Base-by-base conservation (phyloP, 2,113 vertebrate species). In the Myxocyprinus asiaticus region DNA sequence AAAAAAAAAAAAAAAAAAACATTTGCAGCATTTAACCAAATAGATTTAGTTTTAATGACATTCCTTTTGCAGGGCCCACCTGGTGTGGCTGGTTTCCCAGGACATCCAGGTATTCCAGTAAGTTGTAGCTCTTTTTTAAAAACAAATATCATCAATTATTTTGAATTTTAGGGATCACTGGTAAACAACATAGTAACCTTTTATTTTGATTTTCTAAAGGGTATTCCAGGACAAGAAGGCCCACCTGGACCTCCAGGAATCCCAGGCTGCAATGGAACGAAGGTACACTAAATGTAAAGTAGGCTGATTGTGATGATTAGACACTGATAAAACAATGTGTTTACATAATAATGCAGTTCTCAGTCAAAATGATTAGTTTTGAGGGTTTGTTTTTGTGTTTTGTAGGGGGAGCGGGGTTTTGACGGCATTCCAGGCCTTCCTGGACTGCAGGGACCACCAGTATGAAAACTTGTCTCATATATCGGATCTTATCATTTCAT, bases 231-330 rank as follows among this genome's bases (percentile, higher is more conserved):
- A 88, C 95, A 97, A 81, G 97, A 99, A 42, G 98, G 98, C 0
- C 94, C 96, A 0, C 93, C 94, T 3, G 98, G 98, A 77, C 74
- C 90, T n/a, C 82, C 85, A 55, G 98, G 98, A n/a, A 97, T 99
- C 86, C 97, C 97, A 84, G 98, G 98, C 78, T 99, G 98, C 88
- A 99, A 99, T 10, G 98, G 98, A 80, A 99, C 98, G 59, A 99
- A 99, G 94, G 98, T 98, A 87, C 86, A 33, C 22, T 33, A 33
- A 43, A 67, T 53, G 15, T 72, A 14, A 47, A 4, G 8, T 71
- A 6, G 55, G 55, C 6, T 22, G 17, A 48, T 64, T 45, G 43
- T 72, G 4, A 11, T 65, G 6, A n/a, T 42, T 42, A 6, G 45
- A 2, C 6, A 3, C 33, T 67, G 4, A 5, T 48, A 33, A 33